Evolutionary conservation across 1,140 invertebrate species (phyloP).

Genomic region (Cherax destructor): DNA sequence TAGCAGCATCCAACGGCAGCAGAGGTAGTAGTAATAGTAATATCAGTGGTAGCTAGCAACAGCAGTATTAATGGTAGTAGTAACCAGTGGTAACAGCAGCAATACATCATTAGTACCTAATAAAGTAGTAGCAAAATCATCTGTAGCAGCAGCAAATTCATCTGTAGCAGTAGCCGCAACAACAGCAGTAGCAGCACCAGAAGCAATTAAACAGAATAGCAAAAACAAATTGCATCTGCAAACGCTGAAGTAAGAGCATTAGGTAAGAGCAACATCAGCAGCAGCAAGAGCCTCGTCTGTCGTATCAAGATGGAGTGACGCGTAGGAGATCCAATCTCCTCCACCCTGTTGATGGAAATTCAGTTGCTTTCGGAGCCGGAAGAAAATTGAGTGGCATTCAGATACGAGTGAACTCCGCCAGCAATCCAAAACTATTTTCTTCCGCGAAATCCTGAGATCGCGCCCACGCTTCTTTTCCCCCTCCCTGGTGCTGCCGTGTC

Average conservation of each 20-base stretch:
- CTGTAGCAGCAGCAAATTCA: too few species aligned
- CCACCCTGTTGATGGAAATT: constrained; percentile 18
- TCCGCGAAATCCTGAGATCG: neutral
- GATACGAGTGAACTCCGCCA: neutral
- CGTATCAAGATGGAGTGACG: neutral
- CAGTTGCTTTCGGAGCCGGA: constrained; percentile 8
- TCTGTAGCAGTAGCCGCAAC: neutral
- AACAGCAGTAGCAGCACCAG: neutral
- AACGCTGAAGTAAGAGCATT: too few species aligned
- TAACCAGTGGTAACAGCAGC: too few species aligned
- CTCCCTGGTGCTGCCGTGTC: neutral
- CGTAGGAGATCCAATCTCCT: neutral
- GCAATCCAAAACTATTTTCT: neutral
- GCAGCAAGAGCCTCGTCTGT: neutral
- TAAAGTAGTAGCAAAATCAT: too few species aligned
- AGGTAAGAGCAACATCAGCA: neutral
- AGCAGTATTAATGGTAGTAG: too few species aligned
- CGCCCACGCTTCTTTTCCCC: neutral
- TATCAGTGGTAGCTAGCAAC: too few species aligned
- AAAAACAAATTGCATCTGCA: neutral
- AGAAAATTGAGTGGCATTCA: constrained; percentile 35
- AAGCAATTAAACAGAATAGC: neutral
- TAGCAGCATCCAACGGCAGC: too few species aligned
- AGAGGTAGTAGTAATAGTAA: too few species aligned
- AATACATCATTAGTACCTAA: too few species aligned